phyloP scores from a whole-genome alignment of 2,888 invertebrate genomes.

The Tholera decimalis region DNA sequence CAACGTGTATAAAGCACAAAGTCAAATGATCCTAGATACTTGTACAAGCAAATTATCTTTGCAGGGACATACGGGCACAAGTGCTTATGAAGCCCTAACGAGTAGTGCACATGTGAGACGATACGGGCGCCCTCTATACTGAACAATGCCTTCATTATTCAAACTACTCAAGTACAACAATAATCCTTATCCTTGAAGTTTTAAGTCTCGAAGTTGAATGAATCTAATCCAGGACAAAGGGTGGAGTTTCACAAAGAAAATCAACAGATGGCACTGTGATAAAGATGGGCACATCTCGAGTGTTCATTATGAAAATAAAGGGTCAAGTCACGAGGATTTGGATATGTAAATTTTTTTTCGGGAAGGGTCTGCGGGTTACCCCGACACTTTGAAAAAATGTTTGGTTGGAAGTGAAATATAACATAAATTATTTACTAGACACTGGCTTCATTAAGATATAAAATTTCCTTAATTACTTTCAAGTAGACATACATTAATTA shows the following conservation, averaged over 20 bases:
- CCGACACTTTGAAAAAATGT: conserved; percentile 46
- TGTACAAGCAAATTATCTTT: conserved; percentile 62
- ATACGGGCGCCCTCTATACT: conserved; percentile 80
- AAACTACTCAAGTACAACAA: conserved; percentile 70
- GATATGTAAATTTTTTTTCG: conserved; percentile 70
- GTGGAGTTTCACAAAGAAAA: conserved; percentile 80
- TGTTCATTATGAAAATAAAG: conserved; percentile 82
- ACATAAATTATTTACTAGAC: conserved; percentile 37
- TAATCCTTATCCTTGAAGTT: conserved; percentile 71
- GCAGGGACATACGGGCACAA: conserved; percentile 73
- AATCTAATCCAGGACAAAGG: conserved; percentile 70
- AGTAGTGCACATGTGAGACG: conserved; percentile 77
- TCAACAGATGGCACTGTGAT: conserved; percentile 86
- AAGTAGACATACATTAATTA: conserved; percentile 13
- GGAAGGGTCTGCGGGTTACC: conserved; percentile 56
- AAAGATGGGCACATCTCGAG: conserved; percentile 75
- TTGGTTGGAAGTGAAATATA: conserved; percentile 47
- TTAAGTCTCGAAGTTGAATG: conserved; percentile 73
- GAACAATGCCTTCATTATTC: conserved; percentile 80
- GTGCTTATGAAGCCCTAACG: conserved; percentile 77
- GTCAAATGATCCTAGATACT: conserved; percentile 42
- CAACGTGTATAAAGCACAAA: conserved; percentile 57
- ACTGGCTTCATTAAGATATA: conserved; percentile 48
- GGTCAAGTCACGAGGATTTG: conserved; percentile 65
- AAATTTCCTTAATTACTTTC: conserved; percentile 32